Evolutionary conservation across 2,888 invertebrate species (phyloP).

Genomic region (Ennomos fuscantarius): DNA sequence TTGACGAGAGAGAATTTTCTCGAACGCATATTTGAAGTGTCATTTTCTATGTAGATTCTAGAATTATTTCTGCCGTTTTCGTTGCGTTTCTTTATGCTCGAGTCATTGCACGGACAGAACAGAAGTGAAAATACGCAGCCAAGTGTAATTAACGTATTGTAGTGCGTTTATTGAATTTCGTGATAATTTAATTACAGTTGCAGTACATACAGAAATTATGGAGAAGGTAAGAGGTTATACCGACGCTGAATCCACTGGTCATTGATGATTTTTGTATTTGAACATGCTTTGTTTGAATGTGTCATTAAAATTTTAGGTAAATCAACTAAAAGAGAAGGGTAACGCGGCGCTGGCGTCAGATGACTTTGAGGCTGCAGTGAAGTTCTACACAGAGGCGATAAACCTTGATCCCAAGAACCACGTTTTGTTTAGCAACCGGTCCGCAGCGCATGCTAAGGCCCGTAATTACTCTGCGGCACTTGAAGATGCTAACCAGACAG

Average conservation of each 20-base stretch:
- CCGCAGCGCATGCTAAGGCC: constrained; percentile 94
- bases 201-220: constrained; percentile 59
- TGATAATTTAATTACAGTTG: constrained; percentile 32
- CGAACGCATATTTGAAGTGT: constrained; percentile 71
- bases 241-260: constrained; percentile 36
- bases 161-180: constrained; percentile 9
- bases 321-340: constrained; percentile 93
- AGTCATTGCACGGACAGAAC: constrained; percentile 32
- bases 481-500: constrained; percentile 93
- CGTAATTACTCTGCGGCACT: constrained; percentile 90
- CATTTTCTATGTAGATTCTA: constrained; percentile 52
- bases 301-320: constrained; percentile 85
- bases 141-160: constrained; percentile 19
- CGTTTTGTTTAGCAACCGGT: constrained; percentile 96
- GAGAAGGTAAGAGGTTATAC: constrained; percentile 81
- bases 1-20: constrained; percentile 77
- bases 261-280: constrained; percentile 38
- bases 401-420: constrained; percentile 92
- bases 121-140: constrained; percentile 29
- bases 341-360: constrained; percentile 92
- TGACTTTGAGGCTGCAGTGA: constrained; percentile 91
- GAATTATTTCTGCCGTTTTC: constrained; percentile 37
- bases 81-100: constrained; percentile 20
- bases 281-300: constrained; percentile 29
- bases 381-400: constrained; percentile 93